Evolutionary conservation across 2,888 invertebrate species (phyloP), one percentile per base, ranked within the genome.

Genomic region (Meandrusa payeni): DNA sequence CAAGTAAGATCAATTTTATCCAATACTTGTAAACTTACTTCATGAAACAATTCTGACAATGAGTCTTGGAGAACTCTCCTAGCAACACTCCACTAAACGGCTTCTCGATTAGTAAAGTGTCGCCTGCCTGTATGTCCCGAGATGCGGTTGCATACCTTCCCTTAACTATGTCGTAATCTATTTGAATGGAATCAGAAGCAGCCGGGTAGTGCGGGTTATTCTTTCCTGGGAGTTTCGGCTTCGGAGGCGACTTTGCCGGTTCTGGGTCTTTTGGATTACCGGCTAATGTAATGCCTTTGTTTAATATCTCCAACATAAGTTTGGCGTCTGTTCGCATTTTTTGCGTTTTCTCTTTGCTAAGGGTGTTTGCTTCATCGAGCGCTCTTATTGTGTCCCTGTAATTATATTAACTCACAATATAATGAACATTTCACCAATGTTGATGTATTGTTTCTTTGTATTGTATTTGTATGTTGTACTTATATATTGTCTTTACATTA

Each of bases 121-220:
- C 93, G 0, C 96, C 96, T 2, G 93, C 90, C 49, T 88, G 78
- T 5, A 96, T 92, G 57, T 93, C 89, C 44, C 89, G 87, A 0
- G 87, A 86, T 0, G 96, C 95, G 17, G 90, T 88, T 0, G 94
- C 95, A 67, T 90, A 95, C 58, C 96, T 89, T 0, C 96, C 96
- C 61, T 90, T 89, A 2, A 76, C 68, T 10, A 87, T 82, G 39
- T 90, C 91, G 46, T 90, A 88, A 36, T 90, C 90, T 48, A 95
- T 90, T 41, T 88, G 85, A 1, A 95, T 86, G 0, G 91, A 87
- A 2, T 89, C 87, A 48, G 92, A 93, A 11, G 92, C 90, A 2
- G 91, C 86, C 1, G 89, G 89, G 54, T 90, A 91, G 24, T 70
- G 56, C 2, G 69, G 26, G 37, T 85, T 76, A 5, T 77, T 70